Evolutionary conservation across 2,888 invertebrate species (phyloP), one percentile per base, ranked within the genome.

Genomic region (Leptodirus hochenwartii): DNA sequence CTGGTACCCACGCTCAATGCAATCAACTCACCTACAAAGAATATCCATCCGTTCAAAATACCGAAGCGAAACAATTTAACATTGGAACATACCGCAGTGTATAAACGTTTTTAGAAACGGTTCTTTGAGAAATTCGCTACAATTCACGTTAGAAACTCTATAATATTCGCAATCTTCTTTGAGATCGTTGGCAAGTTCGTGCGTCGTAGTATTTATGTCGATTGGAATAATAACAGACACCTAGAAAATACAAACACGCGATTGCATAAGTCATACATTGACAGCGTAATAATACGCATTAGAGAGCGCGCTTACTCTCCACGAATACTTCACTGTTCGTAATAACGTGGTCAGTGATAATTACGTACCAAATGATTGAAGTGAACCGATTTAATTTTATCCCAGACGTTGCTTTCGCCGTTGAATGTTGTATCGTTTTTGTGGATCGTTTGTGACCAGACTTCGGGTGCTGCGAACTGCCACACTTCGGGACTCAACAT

Each of bases 401-500:
- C n/a, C n/a, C 44, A 14, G 49, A 40, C 16, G 51, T 39, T 34
- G 35, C 34, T 25, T 44, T 40, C 33, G 42, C 33, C 31, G 41
- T 36, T 37, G 45, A 44, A 38, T 42, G 39, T 11, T 8, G 22
- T 46, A 49, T 34, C 46, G 45, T 39, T 52, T 44, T 36, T 48
- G 38, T 34, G 49, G 47, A 36, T 55, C 51, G 33, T 43, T 43
- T 35, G 58, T 52, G n/a, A n/a, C n/a, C n/a, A n/a, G n/a, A n/a
- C n/a, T 41, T 51, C 43, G 17, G 59, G 60, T 40, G 59, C 53
- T 39, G 54, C 46, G 43, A 66, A 64, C 39, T 58, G 49, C 58
- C 59, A 64, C 36, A 63, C 58, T 53, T 66, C 62, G 36, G 67
- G 68, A 47, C 60, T 57, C 45, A 66, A 55, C 68, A 68, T 69